Conservation (phyloP, 2,797 vertebrate species). For the Austrolebias charrua region DNA sequence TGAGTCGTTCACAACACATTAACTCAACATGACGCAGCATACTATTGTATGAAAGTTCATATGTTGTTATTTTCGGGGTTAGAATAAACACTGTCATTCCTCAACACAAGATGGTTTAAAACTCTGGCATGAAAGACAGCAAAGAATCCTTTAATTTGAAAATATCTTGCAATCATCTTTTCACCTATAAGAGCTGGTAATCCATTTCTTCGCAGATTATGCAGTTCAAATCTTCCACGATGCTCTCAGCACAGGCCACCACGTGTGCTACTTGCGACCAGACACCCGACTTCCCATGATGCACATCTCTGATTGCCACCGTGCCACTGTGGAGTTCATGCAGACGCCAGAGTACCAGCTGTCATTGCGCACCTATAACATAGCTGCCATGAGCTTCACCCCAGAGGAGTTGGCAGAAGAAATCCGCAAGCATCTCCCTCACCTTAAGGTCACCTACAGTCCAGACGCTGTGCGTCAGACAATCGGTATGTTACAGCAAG, state of each 20-base stretch:
- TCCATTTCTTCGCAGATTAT: slow-evolving; percentile 71
- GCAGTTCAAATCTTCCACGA: slow-evolving; percentile 84
- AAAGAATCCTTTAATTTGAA: neutral
- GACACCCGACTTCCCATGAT: slow-evolving; percentile 86
- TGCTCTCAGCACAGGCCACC: slow-evolving; percentile 78
- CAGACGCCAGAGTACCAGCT: slow-evolving; percentile 76
- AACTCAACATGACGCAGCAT: too few species aligned
- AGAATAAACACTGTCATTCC: too few species aligned
- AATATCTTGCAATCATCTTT: neutral
- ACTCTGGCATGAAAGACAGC: too few species aligned
- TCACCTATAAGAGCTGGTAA: neutral
- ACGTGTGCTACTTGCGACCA: slow-evolving; percentile 80
- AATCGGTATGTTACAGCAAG: slow-evolving; percentile 69
- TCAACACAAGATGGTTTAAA: too few species aligned
- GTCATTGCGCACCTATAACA: slow-evolving; percentile 83
- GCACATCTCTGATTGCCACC: slow-evolving; percentile 84
- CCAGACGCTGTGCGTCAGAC: slow-evolving; percentile 79
- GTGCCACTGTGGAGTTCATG: slow-evolving; percentile 83
- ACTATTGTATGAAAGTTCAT: too few species aligned
- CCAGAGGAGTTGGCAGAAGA: slow-evolving; percentile 80
- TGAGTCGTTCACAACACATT: too few species aligned
- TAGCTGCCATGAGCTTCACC: slow-evolving; percentile 83
- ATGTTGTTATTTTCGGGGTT: too few species aligned
- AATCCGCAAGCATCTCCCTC: slow-evolving; percentile 80
- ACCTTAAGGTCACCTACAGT: slow-evolving; percentile 80